Conservation (phyloP, 2,888 invertebrate genomes). For the Cheilosia vulpina region DNA sequence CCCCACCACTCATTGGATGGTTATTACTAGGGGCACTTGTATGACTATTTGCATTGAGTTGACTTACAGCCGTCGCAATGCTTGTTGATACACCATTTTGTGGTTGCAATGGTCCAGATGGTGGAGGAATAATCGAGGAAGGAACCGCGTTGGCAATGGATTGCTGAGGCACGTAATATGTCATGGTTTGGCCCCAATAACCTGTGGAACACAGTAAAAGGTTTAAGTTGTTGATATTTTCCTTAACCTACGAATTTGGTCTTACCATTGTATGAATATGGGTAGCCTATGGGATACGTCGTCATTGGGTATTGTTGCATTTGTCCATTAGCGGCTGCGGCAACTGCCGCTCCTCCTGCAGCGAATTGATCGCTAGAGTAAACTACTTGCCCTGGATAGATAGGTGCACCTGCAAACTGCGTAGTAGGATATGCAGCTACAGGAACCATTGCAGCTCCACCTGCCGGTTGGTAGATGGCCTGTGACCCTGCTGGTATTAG, state of each 20-base stretch:
- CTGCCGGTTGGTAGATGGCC: slow-evolving; percentile 81
- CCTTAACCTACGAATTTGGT: neutral
- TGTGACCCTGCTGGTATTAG: slow-evolving; percentile 80
- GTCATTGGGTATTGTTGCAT: slow-evolving; percentile 83
- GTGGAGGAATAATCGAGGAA: slow-evolving; percentile 79
- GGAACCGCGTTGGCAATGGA: slow-evolving; percentile 79
- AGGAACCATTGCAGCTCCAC: slow-evolving; percentile 81
- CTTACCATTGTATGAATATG: slow-evolving; percentile 82
- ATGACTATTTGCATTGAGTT: slow-evolving; percentile 70
- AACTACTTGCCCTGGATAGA: slow-evolving; percentile 83
- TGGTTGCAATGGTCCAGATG: slow-evolving; percentile 77
- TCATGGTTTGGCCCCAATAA: slow-evolving; percentile 82
- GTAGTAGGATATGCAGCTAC: slow-evolving; percentile 82
- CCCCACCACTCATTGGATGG: slow-evolving; percentile 75
- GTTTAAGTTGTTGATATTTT: neutral
- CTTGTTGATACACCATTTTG: slow-evolving; percentile 77
- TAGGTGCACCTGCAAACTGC: slow-evolving; percentile 81
- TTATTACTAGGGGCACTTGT: slow-evolving; percentile 75
- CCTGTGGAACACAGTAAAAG: slow-evolving; percentile 71
- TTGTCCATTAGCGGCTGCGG: slow-evolving; percentile 79
- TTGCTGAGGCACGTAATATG: slow-evolving; percentile 83
- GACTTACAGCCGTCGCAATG: slow-evolving; percentile 69
- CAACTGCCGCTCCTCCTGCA: slow-evolving; percentile 75
- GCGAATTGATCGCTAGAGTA: slow-evolving; percentile 83
- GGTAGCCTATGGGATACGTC: slow-evolving; percentile 83